These are phyloP conservation scores for Drosophila murphyi DNA, from an alignment of 1,140 invertebrate species.

Conservation along the genomic window DNA sequence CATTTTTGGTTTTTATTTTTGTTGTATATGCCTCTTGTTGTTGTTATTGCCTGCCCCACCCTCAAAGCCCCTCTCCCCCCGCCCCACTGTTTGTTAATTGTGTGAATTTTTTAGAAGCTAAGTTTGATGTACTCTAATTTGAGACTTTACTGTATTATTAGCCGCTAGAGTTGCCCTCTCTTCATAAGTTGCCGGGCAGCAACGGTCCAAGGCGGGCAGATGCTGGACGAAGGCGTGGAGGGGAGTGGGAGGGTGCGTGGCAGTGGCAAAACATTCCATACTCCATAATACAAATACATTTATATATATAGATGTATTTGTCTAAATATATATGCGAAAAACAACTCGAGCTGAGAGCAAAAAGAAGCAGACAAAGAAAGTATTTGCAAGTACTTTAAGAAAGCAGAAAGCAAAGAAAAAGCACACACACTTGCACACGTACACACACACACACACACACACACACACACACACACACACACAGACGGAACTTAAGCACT, in stretches of 20 bases:
- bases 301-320: constrained; percentile 10
- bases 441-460: constrained; percentile 11
- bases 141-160: constrained; percentile 61
- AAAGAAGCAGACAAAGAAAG: constrained; percentile 23
- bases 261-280: constrained; percentile 73
- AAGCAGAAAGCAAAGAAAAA: neutral
- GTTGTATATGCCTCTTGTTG: constrained; percentile 62
- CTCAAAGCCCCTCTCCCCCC: neutral
- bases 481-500: constrained; percentile 65
- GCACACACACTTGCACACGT: constrained; percentile 17
- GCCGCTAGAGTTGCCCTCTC: constrained; percentile 39
- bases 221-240: constrained; percentile 1
- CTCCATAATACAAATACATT: constrained; percentile 26
- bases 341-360: constrained; percentile 1
- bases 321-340: constrained; percentile 10
- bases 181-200: constrained; percentile 5
- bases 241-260: constrained; percentile 49
- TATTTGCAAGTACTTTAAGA: constrained; percentile 41
- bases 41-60: constrained; percentile 56
- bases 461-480: constrained; percentile 22
- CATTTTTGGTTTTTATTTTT: constrained; percentile 56
- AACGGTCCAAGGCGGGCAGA: constrained; percentile 65
- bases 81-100: constrained; percentile 64
- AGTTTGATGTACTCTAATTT: constrained; percentile 69
- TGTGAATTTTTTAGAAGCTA: constrained; percentile 74